Evolutionary conservation across 2,797 vertebrate genomes (phyloP), one percentile per base, ranked within the genome.

Genomic region (Oceanodroma leucorhoa): DNA sequence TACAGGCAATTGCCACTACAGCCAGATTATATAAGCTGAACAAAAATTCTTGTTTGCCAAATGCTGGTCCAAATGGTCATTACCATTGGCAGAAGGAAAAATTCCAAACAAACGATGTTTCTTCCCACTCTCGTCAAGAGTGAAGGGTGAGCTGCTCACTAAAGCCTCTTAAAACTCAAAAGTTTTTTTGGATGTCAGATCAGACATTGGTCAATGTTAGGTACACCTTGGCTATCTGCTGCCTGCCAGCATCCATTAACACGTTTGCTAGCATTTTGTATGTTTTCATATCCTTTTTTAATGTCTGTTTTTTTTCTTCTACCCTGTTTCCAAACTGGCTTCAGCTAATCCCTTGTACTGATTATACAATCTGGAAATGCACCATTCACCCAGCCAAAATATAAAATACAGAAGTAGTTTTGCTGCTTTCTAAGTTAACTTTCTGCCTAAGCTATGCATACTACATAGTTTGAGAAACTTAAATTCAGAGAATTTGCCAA

Each of bases 1-100:
- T 83, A 62, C 38, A 65, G 51, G 40, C 50, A 84, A 60, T 89
- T 73, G 38, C n/a, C 13, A 79, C 22, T 69, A 40, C 11, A 84
- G 58, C 29, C 36, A 90, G 54, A 88, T 82, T 79, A 66, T 90
- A 66, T 69, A 78, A 96, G 24, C 58, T 93, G 65, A 95, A 83
- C 50, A 81, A 61, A 81, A 83, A 72, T 32, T 51, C 12, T 38
- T 89, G 10, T 81, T 72, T 96, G 57, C 57, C 57, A 92, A 62
- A 58, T 76, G 9, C 38, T 89, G 24, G 30, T 53, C 36, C 66
- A 95, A 92, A 92, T 27, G 27, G 32, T 45, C 54, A 29, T 79
- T 86, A 69, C 34, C 53, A 73, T 40, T 13, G 27, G n/a, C 55
- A 17, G 19, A 85, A 14, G 40, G 60, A 69, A 95, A 77, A 58